Base-by-base conservation (phyloP, 2,113 vertebrate genomes). In the Megaceryle torquata region DNA sequence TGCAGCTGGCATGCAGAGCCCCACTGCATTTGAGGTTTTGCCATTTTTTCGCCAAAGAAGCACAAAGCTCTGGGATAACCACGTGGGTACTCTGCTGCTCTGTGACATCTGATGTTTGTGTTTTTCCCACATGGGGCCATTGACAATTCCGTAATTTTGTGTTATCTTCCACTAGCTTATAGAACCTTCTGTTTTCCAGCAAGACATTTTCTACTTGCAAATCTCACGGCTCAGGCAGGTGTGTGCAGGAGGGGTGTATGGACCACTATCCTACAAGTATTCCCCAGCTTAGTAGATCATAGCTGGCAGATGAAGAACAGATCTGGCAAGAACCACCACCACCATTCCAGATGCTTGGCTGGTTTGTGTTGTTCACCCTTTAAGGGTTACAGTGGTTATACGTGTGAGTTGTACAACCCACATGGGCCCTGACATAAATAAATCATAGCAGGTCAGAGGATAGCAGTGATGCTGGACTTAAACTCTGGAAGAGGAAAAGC, bases 11-110 rank as follows among this genome's bases (percentile, higher is more conserved):
- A 41, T 10, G 44, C 28, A 21, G 50, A 78, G 54, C 59, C 43
- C 11, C 0, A 0, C 57, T 63, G 77, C 68, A 7, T 24, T 46
- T 61, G 41, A 51, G n/a, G 6, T 28, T 74, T 39, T 81, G 75
- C 54, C 79, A 60, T 41, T 57, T 67, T 78, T 29, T 54, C 37
- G 51, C 72, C 41, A 28, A 18, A 81, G 74, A 57, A 76, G 20
- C 5, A 60, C 33, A 56, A 37, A 51, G 56, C 22, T 48, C 33
- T 72, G 33, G 29, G n/a, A 37, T 39, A 57, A 14, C 5, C 6
- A 22, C 0, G 0, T 26, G 78, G n/a, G 10, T 44, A 31, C 13
- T 31, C 28, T 76, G 81, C 37, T 60, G 4, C 60, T 69, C 54
- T 28, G 28, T 17, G 82, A 46, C 64, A 50, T 14, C 16, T 10